Percentiles rank a stretch among this genome's conserved stretches.
Evolutionary conservation across 2,797 vertebrate genomes (phyloP).

Genomic region (Onychomys torridus): DNA sequence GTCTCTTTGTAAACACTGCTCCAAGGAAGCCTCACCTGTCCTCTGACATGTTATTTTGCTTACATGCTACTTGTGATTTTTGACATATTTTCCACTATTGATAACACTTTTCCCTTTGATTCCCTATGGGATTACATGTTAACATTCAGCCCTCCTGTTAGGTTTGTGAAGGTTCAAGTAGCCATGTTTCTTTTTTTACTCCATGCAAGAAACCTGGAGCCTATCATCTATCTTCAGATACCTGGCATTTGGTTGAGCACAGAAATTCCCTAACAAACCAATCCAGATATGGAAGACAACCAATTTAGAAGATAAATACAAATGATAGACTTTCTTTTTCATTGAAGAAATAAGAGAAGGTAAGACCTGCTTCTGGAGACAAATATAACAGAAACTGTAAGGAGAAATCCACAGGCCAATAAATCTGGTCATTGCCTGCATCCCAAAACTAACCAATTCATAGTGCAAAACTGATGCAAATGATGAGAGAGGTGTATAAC

Average conservation of each 20-base stretch:
- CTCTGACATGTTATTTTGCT: background rate
- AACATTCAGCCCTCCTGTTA: background rate
- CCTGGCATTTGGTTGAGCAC: background rate
- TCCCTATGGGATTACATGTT: background rate
- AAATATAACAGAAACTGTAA: background rate
- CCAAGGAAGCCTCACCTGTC: background rate
- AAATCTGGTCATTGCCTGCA: background rate
- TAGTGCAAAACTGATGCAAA: background rate
- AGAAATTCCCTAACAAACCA: background rate
- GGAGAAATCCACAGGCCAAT: background rate
- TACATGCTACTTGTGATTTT: background rate
- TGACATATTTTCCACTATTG: background rate
- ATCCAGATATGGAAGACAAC: background rate
- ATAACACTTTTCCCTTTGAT: background rate
- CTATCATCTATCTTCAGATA: background rate
- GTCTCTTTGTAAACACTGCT: background rate
- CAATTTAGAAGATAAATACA: background rate
- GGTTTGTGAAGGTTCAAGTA: background rate
- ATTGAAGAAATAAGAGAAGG: background rate
- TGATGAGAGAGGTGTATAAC: rapidly evolving
- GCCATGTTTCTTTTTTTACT: background rate
- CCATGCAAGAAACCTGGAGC: background rate
- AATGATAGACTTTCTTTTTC: background rate
- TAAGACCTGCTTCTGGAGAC: background rate
- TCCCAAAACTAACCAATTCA: background rate